These are phyloP conservation scores for Tragulus kanchil DNA, from an alignment of 2,113 vertebrate genomes.

Conservation along the genomic window DNA sequence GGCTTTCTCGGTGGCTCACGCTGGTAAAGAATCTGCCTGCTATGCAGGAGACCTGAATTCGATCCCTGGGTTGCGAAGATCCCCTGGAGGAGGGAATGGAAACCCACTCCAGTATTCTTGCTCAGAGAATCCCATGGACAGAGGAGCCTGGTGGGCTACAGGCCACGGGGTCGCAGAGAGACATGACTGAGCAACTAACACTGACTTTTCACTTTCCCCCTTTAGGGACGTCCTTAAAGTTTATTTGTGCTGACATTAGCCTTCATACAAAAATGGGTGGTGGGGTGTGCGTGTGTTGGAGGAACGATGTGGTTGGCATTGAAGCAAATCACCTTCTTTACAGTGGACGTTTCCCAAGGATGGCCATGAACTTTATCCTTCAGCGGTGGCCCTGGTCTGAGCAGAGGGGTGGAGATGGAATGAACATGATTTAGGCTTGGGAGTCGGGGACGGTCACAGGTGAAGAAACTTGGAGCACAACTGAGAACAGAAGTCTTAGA, in stretches of 20 bases:
- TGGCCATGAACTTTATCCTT: background rate
- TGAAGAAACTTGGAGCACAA: background rate
- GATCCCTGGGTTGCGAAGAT: background rate
- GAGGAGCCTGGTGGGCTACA: background rate
- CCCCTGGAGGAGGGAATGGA: background rate
- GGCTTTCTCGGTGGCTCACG: background rate
- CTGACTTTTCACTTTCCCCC: background rate
- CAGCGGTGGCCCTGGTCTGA: background rate
- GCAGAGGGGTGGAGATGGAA: background rate
- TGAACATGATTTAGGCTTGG: constrained; percentile 10
- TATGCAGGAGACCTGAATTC: background rate
- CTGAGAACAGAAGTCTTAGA: background rate
- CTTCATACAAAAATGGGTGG: background rate
- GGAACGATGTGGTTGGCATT: background rate
- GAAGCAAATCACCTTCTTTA: constrained; percentile 23
- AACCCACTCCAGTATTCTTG: background rate
- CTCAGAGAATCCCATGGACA: background rate
- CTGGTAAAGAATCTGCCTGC: background rate
- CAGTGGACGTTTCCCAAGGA: background rate
- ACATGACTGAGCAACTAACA: background rate
- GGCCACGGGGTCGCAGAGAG: background rate
- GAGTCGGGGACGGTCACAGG: background rate
- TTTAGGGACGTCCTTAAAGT: background rate
- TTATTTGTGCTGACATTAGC: constrained; percentile 1
- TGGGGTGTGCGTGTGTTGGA: background rate